Percentiles rank a stretch among this genome's conserved stretches.
phyloP scores from a whole-genome alignment of 2,888 invertebrate species.

The Cephus pulcher region DNA sequence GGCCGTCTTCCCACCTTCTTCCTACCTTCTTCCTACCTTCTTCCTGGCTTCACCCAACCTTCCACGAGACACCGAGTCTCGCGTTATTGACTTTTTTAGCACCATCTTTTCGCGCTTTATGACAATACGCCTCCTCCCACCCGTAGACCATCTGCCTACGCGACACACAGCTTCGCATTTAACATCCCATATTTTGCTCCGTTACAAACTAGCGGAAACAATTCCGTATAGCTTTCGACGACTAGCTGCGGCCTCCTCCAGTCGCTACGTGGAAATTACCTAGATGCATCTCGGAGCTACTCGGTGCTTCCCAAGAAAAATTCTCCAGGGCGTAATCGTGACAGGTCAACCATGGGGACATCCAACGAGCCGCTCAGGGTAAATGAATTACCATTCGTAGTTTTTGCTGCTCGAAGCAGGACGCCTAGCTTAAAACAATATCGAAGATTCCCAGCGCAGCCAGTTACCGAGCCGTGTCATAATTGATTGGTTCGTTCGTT shows the following conservation, averaged over 20 bases:
- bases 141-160: too few relatives aligned
- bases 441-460: not conserved
- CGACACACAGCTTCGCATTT: too few relatives aligned
- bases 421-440: not conserved
- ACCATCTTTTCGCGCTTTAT: conserved; percentile 31
- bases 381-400: not conserved
- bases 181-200: too few relatives aligned
- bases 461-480: not conserved
- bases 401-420: not conserved
- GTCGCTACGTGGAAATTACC: too few relatives aligned
- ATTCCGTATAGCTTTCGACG: too few relatives aligned
- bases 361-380: conserved; percentile 2
- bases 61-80: not conserved
- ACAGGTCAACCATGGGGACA: conserved; percentile 3
- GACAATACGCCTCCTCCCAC: conserved; percentile 14
- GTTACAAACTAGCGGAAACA: too few relatives aligned
- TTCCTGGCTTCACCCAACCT: too few relatives aligned
- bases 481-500: conserved; percentile 7
- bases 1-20: not conserved
- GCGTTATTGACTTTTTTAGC: conserved; percentile 6
- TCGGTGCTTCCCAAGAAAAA: not conserved
- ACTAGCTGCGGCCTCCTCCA: too few relatives aligned
- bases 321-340: not conserved
- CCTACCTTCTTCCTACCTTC: too few relatives aligned
- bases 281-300: too few relatives aligned